Evolutionary conservation across 2,888 invertebrate genomes (phyloP).

Genomic region (Oligia latruncula): DNA sequence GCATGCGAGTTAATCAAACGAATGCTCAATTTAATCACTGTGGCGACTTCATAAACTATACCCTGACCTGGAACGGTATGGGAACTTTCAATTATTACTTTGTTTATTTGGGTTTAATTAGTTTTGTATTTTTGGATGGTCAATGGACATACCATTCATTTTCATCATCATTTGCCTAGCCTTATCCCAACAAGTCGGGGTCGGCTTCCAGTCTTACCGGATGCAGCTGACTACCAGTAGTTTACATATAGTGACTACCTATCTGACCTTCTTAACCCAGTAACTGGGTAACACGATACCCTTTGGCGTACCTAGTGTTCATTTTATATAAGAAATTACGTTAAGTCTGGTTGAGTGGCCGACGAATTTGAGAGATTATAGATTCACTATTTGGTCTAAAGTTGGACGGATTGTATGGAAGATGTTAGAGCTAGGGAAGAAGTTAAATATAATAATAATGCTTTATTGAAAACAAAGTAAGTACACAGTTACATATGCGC

Average conservation of each 20-base stretch:
- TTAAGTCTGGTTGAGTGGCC: not conserved
- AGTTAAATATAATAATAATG: too few species aligned
- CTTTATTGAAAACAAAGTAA: too few species aligned
- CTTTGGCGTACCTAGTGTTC: not conserved
- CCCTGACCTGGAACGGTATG: conserved; percentile 55
- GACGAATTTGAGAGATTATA: too few species aligned
- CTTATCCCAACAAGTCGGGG: not conserved
- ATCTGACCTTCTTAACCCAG: not conserved
- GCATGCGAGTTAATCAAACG: conserved; percentile 57
- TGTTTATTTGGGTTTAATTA: conserved; percentile 37
- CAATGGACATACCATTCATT: not conserved
- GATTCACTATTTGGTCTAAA: too few species aligned
- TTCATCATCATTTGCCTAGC: too few species aligned
- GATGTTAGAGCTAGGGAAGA: too few species aligned
- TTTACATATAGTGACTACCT: not conserved
- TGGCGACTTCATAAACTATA: conserved; percentile 53
- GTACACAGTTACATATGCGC: too few species aligned
- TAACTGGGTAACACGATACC: not conserved
- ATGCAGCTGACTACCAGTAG: not conserved
- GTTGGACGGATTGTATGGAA: too few species aligned
- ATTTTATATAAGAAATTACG: not conserved
- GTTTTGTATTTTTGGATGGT: conserved; percentile 15
- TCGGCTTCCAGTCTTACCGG: not conserved
- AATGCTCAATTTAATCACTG: conserved; percentile 55
- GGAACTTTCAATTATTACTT: conserved; percentile 31